Percentiles rank a stretch among this genome's conserved stretches.
phyloP scores from a whole-genome alignment of 2,113 vertebrate genomes.

The Fulmarus glacialis region DNA sequence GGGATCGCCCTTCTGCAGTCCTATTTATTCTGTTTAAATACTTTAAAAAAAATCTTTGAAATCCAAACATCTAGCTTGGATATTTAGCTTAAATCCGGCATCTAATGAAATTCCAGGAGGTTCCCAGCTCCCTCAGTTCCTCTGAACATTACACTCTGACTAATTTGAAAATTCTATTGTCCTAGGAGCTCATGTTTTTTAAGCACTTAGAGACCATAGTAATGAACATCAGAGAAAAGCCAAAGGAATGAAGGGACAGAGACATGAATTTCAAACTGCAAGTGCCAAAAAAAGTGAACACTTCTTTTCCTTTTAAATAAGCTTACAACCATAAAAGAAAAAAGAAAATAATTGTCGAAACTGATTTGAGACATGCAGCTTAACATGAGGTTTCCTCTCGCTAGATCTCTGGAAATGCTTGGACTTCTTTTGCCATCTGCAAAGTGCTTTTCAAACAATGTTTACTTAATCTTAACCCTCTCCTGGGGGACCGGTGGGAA shows the following conservation, averaged over 20 bases:
- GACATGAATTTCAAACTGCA: neutral
- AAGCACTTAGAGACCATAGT: neutral
- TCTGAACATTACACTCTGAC: neutral
- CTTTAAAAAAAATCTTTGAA: neutral
- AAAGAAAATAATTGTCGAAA: neutral
- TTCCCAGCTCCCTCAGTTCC: neutral
- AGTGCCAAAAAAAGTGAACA: neutral
- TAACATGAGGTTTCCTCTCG: neutral
- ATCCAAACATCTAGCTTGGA: neutral
- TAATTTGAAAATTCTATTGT: slow-evolving; percentile 7
- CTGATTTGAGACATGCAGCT: neutral
- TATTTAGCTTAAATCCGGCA: neutral
- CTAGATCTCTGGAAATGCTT: neutral
- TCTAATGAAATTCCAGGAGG: slow-evolving; percentile 5
- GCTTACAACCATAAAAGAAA: neutral
- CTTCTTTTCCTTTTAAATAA: slow-evolving; percentile 6
- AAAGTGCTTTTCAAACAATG: slow-evolving; percentile 29
- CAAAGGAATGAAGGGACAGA: neutral
- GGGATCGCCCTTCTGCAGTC: neutral
- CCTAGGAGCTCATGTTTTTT: slow-evolving; percentile 15
- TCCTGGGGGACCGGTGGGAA: neutral
- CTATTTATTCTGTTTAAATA: neutral
- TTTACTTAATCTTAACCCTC: slow-evolving; percentile 10
- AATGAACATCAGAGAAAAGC: neutral
- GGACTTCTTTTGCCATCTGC: neutral